phyloP scores from a whole-genome alignment of 1,140 invertebrate species.

The Hycleus phaleratus region DNA sequence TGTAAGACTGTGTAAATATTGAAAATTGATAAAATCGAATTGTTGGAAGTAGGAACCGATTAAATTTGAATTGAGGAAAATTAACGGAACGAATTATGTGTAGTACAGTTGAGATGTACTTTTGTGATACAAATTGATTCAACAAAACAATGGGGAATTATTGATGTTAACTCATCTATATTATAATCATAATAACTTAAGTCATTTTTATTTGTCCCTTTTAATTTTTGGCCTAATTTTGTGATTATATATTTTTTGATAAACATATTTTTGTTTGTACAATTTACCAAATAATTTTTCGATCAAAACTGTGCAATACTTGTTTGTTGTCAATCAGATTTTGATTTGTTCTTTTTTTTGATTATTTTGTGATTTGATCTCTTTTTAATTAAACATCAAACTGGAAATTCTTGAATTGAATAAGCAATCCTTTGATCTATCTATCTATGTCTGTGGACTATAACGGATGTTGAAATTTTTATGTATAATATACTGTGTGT shows the following conservation, averaged over 20 bases:
- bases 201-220: not conserved
- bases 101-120: conserved; percentile 31
- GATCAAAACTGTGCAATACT: conserved; percentile 15
- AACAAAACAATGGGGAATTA: not conserved
- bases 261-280: not conserved
- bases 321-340: not conserved
- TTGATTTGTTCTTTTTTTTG: conserved; percentile 2
- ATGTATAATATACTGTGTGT: conserved; percentile 33
- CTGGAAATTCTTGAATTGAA: not conserved
- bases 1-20: conserved; percentile 22
- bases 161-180: conserved; percentile 3
- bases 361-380: conserved; percentile 10
- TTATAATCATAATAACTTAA: not conserved
- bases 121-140: conserved; percentile 33
- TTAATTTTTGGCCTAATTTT: conserved; percentile 9
- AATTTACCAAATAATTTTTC: not conserved
- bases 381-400: not conserved
- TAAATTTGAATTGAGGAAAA: no score
- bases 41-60: not conserved
- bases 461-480: conserved; percentile 4
- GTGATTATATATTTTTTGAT: conserved; percentile 4
- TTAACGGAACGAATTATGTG: conserved; percentile 34
- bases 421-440: conserved; percentile 2
- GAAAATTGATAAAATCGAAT: conserved; percentile 16
- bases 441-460: not conserved